Base-by-base conservation (phyloP, 2,113 vertebrate genomes). In the Pygoscelis adeliae region DNA sequence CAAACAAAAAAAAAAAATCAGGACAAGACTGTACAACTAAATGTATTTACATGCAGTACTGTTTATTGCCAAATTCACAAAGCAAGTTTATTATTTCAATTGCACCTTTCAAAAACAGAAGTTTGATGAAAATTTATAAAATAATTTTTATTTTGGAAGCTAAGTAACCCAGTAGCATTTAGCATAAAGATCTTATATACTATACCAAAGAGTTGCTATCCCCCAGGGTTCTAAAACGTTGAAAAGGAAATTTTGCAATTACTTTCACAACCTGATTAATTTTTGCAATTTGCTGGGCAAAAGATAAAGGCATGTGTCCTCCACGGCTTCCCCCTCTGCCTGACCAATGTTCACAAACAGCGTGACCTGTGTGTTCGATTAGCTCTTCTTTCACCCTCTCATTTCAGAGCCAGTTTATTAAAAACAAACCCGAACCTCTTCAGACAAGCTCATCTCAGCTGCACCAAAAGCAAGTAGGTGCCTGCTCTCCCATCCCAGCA, bases 1-100 rank as follows among this genome's bases (percentile, higher is more conserved):
- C 88, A 44, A 76, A 90, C 82, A 95, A 74, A 90, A 95, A 89
- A 95, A 89, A 97, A 91, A 94, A 98, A 96, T 69, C 93, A 97
- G 98, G 97, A 95, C 98, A 98, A 72, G 69, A 95, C 82, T 82
- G 66, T 63, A 84, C 74, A 89, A 79, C 72, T 87, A 87, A 96
- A 96, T 74, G 95, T 38, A 93, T 95, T 83, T 27, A 87, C 42
- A 93, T 14, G 10, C 61, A 94, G 83, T 9, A 55, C 76, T 56
- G 40, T 3, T 85, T 40, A 52, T 20, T 55, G 47, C 13, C 93
- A 79, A 65, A 70, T 21, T 44, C 40, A 80, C 70, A 44, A 34
- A 80, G 56, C 22, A 34, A 52, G 30, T 7, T 71, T 40, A 29
- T 32, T 44, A 42, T 62, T 94, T 81, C 50, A 44, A 5, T 6